Conservation (phyloP, 64 coral and sea anemone genomes). For the Hydrozoanthus tunicans region DNA sequence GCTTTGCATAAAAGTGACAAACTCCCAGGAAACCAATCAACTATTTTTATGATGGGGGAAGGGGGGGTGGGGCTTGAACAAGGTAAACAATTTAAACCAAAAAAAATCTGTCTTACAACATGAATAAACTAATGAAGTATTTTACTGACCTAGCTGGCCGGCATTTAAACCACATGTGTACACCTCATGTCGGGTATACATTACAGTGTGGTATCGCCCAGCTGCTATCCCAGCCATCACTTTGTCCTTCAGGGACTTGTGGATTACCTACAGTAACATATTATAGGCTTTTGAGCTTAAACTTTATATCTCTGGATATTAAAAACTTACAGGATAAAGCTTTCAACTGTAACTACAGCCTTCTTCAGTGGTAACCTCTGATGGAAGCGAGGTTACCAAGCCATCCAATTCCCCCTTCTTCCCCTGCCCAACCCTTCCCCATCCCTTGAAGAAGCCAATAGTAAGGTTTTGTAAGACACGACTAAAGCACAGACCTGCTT, state of each 20-base stretch:
- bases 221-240: conserved; percentile 75
- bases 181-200: conserved; percentile 74
- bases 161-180: conserved; percentile 92
- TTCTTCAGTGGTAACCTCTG: too few relatives aligned
- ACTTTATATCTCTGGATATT: neutral
- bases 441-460: neutral
- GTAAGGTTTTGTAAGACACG: neutral
- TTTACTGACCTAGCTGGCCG: conserved; percentile 78
- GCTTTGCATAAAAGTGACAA: too few relatives aligned
- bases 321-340: neutral
- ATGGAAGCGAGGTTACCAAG: too few relatives aligned
- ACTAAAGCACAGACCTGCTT: conserved; percentile 59
- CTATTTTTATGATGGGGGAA: too few relatives aligned
- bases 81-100: neutral
- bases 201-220: conserved; percentile 86
- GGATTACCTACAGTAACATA: conserved; percentile 40
- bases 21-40: too few relatives aligned
- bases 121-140: neutral
- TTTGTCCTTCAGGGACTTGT: conserved; percentile 81
- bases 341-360: too few relatives aligned
- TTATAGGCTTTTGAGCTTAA: neutral
- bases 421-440: too few relatives aligned
- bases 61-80: neutral
- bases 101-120: neutral
- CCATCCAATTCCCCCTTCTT: too few relatives aligned